A percentile compares a stretch with the other conserved stretches of the same genome.
These are phyloP conservation scores for Brachionus plicatilis DNA, from an alignment of 1,140 invertebrate species.

Conservation along the genomic window DNA sequence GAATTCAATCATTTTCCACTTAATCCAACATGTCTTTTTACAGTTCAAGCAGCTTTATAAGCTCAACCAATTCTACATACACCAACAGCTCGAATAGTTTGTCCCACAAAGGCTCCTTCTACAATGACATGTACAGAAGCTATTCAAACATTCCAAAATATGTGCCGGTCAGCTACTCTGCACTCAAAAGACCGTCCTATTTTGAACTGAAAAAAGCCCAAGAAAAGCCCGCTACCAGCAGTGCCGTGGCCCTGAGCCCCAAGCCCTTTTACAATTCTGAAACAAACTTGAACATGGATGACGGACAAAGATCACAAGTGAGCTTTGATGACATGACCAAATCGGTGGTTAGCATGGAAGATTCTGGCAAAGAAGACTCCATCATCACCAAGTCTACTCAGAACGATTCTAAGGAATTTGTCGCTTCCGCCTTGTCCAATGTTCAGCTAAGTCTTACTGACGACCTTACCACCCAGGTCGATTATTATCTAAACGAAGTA, in stretches of 20 bases:
- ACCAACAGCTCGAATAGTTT: background rate
- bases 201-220: constrained; percentile 9
- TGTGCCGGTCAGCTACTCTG: background rate
- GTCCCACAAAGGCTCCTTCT: background rate
- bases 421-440: constrained; percentile 6
- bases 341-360: background rate
- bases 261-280: constrained; percentile 13
- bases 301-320: background rate
- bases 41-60: constrained; percentile 5
- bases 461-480: constrained; percentile 32
- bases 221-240: background rate
- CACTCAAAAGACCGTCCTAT: background rate
- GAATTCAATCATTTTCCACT: background rate
- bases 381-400: background rate
- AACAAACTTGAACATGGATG: background rate
- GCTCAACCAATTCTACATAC: constrained; percentile 2
- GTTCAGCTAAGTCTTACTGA: constrained; percentile 2
- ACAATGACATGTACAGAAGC: constrained; percentile 27
- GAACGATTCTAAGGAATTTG: constrained; percentile 22
- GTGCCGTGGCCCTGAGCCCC: background rate
- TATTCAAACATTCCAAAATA: constrained; percentile 16
- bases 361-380: background rate
- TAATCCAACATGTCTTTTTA: background rate
- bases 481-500: constrained; percentile 39
- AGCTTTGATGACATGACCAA: constrained; percentile 17